Conservation (phyloP, 2,797 vertebrate genomes). For the Sebastes cheni region DNA sequence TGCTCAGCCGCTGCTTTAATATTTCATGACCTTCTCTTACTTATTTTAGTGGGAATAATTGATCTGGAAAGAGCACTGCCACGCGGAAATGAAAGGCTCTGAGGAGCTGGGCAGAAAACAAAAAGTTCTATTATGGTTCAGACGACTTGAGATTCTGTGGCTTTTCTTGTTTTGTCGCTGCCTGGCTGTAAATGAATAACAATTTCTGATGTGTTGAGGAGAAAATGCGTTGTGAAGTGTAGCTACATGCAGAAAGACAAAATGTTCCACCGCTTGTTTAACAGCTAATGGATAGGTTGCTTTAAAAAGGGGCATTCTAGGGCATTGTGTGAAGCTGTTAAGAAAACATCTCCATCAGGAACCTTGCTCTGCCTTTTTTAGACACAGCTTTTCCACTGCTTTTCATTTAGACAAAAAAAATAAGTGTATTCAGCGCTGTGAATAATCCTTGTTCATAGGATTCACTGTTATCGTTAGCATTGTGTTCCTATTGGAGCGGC, state of each 20-base stretch:
- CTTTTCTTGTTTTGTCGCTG: constrained; percentile 16
- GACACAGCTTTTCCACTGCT: not conserved
- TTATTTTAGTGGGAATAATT: constrained; percentile 83
- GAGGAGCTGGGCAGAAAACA: constrained; percentile 20
- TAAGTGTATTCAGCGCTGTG: not conserved
- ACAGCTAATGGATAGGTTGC: constrained; percentile 39
- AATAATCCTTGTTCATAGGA: constrained; percentile 14
- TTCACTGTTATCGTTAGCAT: constrained; percentile 30
- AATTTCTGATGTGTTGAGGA: constrained; percentile 27
- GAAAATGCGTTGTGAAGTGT: constrained; percentile 6
- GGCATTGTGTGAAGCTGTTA: constrained; percentile 20
- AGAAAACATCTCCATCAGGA: constrained; percentile 26
- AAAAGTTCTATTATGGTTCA: constrained; percentile 32
- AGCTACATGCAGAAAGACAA: constrained; percentile 27
- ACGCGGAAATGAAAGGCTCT: constrained; percentile 52
- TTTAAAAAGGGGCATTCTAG: constrained; percentile 17
- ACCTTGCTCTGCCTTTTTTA: not conserved
- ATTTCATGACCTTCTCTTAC: constrained; percentile 77
- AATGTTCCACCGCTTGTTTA: constrained; percentile 40
- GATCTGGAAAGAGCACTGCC: constrained; percentile 76
- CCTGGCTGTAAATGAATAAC: constrained; percentile 16
- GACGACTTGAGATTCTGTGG: constrained; percentile 23
- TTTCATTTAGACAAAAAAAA: constrained; percentile 24
- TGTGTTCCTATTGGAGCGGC: constrained; percentile 25
- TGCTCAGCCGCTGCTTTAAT: constrained; percentile 73